Percentiles rank a stretch among this genome's conserved stretches.
These are phyloP conservation scores for Virgularia gustaviana DNA, from an alignment of 92 coral and sea anemone genomes.

Conservation along the genomic window DNA sequence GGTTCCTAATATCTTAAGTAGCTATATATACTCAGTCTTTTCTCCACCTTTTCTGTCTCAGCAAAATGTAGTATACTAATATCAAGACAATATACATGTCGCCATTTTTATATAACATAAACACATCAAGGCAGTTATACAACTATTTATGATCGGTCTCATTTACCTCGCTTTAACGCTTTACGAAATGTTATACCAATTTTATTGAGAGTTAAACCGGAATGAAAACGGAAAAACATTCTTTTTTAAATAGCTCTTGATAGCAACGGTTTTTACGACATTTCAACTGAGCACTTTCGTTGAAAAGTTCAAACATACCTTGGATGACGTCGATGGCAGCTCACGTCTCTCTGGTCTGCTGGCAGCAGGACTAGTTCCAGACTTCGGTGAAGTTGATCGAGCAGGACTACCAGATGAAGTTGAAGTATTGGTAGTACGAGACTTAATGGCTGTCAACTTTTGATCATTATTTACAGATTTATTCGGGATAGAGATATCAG, in stretches of 20 bases:
- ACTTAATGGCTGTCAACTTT: constrained; percentile 25
- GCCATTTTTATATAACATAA: too few relatives aligned
- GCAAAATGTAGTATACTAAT: too few relatives aligned
- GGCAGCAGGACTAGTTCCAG: constrained; percentile 3
- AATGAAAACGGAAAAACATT: background rate
- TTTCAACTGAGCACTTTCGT: too few relatives aligned
- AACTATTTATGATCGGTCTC: too few relatives aligned
- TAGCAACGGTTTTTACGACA: background rate
- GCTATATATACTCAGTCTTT: too few relatives aligned
- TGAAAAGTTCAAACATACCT: background rate
- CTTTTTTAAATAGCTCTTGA: background rate
- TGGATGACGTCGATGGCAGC: background rate
- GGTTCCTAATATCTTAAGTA: too few relatives aligned
- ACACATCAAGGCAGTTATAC: too few relatives aligned
- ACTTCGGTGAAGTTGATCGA: background rate
- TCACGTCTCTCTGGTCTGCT: constrained; percentile 18
- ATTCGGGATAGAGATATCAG: constrained; percentile 26
- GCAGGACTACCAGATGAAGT: background rate
- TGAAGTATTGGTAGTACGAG: background rate
- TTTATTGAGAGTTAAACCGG: background rate
- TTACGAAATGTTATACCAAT: too few relatives aligned
- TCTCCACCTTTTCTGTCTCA: too few relatives aligned
- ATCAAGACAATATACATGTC: too few relatives aligned
- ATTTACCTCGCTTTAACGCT: too few relatives aligned
- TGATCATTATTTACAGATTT: constrained; percentile 9